Conservation (phyloP, 2,888 invertebrate species). For the Sinhomidia bicolor region DNA sequence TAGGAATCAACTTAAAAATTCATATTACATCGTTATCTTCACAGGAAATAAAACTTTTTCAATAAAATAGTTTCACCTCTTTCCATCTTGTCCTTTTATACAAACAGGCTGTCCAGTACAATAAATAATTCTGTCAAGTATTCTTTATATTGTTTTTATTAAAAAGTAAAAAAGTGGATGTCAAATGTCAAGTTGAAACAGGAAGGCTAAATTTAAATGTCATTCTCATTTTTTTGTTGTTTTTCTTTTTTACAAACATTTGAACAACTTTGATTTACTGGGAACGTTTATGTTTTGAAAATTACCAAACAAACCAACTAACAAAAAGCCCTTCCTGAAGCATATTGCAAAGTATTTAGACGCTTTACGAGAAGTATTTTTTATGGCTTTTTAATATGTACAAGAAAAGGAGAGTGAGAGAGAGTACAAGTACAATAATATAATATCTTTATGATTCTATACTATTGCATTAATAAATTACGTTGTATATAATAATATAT, state of each 20-base stretch:
- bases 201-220: neutral
- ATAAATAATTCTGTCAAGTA: too few species aligned
- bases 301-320: neutral
- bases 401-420: neutral
- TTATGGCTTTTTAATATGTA: neutral
- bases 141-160: neutral
- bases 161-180: constrained; percentile 10
- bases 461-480: too few species aligned
- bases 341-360: neutral
- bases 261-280: neutral
- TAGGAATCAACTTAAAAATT: constrained; percentile 48
- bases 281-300: too few species aligned
- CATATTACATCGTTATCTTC: neutral
- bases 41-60: neutral
- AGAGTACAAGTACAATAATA: neutral
- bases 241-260: neutral
- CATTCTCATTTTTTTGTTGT: neutral
- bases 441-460: too few species aligned
- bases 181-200: neutral
- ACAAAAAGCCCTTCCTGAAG: neutral
- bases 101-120: too few species aligned
- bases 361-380: neutral
- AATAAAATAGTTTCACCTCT: too few species aligned
- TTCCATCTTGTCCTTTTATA: too few species aligned
- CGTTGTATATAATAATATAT: too few species aligned